Evolutionary conservation across 2,888 invertebrate species (phyloP).

Genomic region (Hofmannophila pseudospretella): DNA sequence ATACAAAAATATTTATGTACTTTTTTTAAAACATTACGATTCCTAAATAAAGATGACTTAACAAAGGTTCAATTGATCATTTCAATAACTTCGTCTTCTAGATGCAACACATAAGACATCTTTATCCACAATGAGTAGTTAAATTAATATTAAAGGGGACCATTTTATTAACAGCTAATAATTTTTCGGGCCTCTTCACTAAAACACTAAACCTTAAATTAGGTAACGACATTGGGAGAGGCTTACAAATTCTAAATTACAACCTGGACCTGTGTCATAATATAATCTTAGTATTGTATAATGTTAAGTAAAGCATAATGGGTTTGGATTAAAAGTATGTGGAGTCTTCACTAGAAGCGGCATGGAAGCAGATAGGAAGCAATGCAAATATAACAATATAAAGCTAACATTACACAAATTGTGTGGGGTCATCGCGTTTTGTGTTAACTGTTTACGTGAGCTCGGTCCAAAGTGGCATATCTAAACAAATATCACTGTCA

Average conservation of each 20-base stretch:
- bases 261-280: slow-evolving; percentile 72
- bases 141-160: slow-evolving; percentile 51
- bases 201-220: slow-evolving; percentile 63
- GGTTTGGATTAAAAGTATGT: slow-evolving; percentile 44
- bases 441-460: no score
- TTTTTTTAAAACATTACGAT: slow-evolving; percentile 59
- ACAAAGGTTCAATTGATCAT: slow-evolving; percentile 4
- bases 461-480: no score
- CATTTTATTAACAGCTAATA: slow-evolving; percentile 59
- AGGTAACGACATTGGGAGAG: slow-evolving; percentile 65
- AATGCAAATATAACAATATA: slow-evolving; percentile 44
- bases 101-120: slow-evolving; percentile 25
- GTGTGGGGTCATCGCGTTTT: no score
- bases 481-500: no score
- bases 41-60: slow-evolving; percentile 43
- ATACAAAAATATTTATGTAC: slow-evolving; percentile 77
- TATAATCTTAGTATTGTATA: slow-evolving; percentile 37
- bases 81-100: not conserved
- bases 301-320: slow-evolving; percentile 55
- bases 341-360: slow-evolving; percentile 43
- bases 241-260: slow-evolving; percentile 63
- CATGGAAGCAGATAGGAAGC: slow-evolving; percentile 64
- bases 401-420: slow-evolving; percentile 21
- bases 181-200: slow-evolving; percentile 49
- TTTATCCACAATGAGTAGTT: slow-evolving; percentile 44